These are phyloP conservation scores for Nycticebus coucang DNA, from an alignment of 2,113 vertebrate genomes.

Conservation along the genomic window DNA sequence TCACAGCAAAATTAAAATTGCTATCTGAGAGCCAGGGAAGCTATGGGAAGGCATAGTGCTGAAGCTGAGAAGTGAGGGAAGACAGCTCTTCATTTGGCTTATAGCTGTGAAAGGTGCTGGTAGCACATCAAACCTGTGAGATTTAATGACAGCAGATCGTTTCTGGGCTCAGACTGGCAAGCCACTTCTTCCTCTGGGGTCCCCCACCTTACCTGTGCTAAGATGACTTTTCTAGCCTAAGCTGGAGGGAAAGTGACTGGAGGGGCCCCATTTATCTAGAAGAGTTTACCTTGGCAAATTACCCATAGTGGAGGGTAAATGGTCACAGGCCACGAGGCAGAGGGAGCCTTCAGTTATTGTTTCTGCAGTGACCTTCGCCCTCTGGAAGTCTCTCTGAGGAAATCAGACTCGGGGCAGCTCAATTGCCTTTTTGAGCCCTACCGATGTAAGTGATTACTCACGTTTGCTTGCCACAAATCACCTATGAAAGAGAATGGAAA, in stretches of 20 bases:
- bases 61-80: background rate
- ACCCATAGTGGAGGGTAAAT: slow-evolving; percentile 43
- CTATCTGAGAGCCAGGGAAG: background rate
- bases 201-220: background rate
- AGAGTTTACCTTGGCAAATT: slow-evolving; percentile 66
- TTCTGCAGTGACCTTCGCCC: slow-evolving; percentile 62
- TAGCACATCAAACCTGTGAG: background rate
- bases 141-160: background rate
- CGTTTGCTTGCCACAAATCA: slow-evolving; percentile 21
- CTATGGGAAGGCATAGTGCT: background rate
- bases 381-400: slow-evolving; percentile 52
- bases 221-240: background rate
- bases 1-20: background rate
- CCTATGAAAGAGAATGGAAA: background rate
- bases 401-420: background rate
- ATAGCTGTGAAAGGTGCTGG: background rate
- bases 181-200: background rate
- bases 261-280: slow-evolving; percentile 42
- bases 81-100: fast-evolving
- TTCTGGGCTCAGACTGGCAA: background rate
- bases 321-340: background rate
- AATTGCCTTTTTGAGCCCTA: slow-evolving; percentile 51
- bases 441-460: slow-evolving; percentile 62
- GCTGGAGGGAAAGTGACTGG: background rate
- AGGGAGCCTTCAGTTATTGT: background rate